phyloP scores from a whole-genome alignment of 2,888 invertebrate species.

The Octonoba sinensis region DNA sequence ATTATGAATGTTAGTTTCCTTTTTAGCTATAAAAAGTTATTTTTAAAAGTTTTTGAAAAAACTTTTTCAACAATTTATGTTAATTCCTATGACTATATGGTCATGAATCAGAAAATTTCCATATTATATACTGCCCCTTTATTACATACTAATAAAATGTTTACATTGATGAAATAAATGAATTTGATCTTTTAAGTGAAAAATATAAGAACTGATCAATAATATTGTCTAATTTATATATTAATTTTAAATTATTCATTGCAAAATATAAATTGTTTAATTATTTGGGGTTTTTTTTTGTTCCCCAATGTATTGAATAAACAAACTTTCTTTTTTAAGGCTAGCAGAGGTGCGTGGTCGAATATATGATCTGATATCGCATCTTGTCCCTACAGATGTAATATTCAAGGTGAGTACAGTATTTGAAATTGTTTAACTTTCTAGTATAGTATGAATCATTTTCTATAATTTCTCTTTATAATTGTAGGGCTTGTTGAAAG shows the following conservation, averaged over 20 bases:
- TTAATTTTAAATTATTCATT: not conserved
- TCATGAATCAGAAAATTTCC: too few relatives aligned
- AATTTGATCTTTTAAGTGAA: too few relatives aligned
- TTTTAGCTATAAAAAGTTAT: too few relatives aligned
- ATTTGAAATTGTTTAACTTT: not conserved
- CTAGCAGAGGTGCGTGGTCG: slow-evolving; percentile 87
- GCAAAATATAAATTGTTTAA: not conserved
- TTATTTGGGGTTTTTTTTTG: not conserved
- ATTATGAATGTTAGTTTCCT: too few relatives aligned
- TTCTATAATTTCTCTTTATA: slow-evolving; percentile 8
- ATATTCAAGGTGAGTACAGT: slow-evolving; percentile 81
- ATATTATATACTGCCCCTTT: too few relatives aligned
- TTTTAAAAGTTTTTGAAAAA: too few relatives aligned
- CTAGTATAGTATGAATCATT: not conserved
- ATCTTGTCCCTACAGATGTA: slow-evolving; percentile 92
- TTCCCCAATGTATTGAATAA: not conserved
- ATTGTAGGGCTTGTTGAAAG: slow-evolving; percentile 80
- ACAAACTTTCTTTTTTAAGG: slow-evolving; percentile 71
- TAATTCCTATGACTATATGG: too few relatives aligned
- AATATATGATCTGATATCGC: slow-evolving; percentile 91
- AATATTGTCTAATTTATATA: too few relatives aligned
- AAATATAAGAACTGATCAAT: too few relatives aligned
- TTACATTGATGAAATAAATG: too few relatives aligned
- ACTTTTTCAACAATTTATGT: too few relatives aligned
- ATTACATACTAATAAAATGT: too few relatives aligned